Evolutionary conservation across 1,140 invertebrate species (phyloP), one percentile per base, ranked within the genome.

Genomic region (Brachystomella parvula): DNA sequence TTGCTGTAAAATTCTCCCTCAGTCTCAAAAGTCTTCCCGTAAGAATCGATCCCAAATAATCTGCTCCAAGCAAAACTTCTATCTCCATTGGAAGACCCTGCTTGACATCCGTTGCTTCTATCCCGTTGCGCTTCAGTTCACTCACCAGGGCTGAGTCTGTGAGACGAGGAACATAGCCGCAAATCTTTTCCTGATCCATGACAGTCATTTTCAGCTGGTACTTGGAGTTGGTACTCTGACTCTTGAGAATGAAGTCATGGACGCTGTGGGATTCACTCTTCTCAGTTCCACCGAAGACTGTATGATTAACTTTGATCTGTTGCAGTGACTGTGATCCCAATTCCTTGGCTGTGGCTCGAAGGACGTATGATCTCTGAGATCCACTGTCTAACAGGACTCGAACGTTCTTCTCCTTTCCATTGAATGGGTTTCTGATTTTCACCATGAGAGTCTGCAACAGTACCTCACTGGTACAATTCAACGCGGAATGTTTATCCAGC

Each of bases 11-110:
- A 30, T 49, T 49, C 26, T 57, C 57, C 2, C 24, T 26, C 3
- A 64, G 31, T 24, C 24, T 28, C 12, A 33, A 31, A 3, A 17
- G 2, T 30, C 24, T 57, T 35, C 63, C 63, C 2, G 63, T 64
- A 1, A 57, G 17, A 17, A 64, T 49, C 30, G 19, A 2, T 0
- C n/a, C 31, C 24, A 57, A 35, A 15, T 21, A 30, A n/a, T 64
- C 49, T 2, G 49, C 49, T 64, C 63, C 63, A 21, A 64, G n/a
- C 28, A 64, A 49, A 19, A 64, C 2, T 6, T 33, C 49, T 6
- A 64, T 57, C 17, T 64, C 49, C 15, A 30, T 6, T 15, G 17
- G 19, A 47, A 35, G 19, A 3, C 15, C 9, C 3, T 3, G n/a
- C 1, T 35, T 49, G 2, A 64, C 29, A 21, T 64, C 63, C 30